Evolutionary conservation across 2,797 vertebrate species (phyloP).

Genomic region (Buceros bicornis): DNA sequence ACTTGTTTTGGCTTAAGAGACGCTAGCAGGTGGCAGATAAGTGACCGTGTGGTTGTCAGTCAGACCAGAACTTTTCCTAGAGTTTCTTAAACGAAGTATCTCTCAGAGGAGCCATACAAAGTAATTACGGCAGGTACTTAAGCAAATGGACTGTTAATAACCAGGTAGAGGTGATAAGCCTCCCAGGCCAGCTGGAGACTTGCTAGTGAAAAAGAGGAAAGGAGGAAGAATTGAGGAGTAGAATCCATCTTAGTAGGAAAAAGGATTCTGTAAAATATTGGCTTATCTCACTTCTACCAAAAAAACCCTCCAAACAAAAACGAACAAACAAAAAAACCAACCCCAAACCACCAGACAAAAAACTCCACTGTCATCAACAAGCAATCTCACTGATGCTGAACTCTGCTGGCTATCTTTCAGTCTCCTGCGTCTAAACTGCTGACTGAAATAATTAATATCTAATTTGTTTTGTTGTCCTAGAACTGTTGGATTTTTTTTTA

Average conservation of each 20-base stretch:
- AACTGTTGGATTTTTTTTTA: neutral
- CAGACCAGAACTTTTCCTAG: conserved; percentile 79
- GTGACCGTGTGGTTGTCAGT: conserved; percentile 65
- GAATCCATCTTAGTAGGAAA: neutral
- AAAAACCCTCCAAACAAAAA: neutral
- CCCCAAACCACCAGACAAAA: neutral
- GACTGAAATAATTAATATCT: neutral
- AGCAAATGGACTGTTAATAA: conserved; percentile 86
- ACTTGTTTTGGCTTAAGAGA: conserved; percentile 74
- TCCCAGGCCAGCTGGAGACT: conserved; percentile 83
- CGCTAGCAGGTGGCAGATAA: conserved; percentile 79
- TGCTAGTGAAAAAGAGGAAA: conserved; percentile 53
- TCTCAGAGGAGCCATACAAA: conserved; percentile 79
- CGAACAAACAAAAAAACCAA: too few relatives aligned
- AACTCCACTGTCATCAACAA: neutral
- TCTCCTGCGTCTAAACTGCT: neutral
- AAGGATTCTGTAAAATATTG: conserved; percentile 8
- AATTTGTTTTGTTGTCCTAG: neutral
- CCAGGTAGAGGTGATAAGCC: conserved; percentile 82
- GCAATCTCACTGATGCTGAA: neutral
- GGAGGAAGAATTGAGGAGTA: neutral
- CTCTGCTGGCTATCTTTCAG: neutral
- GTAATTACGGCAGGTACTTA: conserved; percentile 84
- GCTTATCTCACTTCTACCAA: neutral
- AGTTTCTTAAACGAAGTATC: conserved; percentile 74